A percentile compares a stretch with the other conserved stretches of the same genome.
Conservation (phyloP, 2,113 vertebrate genomes). For the Heloderma charlesbogerti region DNA sequence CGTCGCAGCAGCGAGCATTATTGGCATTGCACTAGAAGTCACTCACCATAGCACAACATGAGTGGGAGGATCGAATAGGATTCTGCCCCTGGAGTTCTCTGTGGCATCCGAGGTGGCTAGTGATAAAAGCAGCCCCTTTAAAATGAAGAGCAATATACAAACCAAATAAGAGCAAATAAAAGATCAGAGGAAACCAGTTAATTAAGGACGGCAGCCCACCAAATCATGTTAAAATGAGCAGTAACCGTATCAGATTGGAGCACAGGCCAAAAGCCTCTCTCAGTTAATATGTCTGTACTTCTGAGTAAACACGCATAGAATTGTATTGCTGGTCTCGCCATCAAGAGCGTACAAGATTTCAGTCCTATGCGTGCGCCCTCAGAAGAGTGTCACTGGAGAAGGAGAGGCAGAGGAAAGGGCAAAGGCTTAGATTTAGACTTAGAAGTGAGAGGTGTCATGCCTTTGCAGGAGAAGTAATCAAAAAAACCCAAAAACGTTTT, state of each 20-base stretch:
- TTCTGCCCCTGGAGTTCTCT: too few relatives aligned
- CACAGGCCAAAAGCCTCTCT: not conserved
- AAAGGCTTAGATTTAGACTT: not conserved
- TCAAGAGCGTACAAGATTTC: not conserved
- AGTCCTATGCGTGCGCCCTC: not conserved
- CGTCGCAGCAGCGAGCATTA: too few relatives aligned
- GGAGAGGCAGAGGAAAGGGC: not conserved
- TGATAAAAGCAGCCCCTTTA: not conserved
- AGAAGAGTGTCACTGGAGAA: not conserved
- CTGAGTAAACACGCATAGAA: not conserved
- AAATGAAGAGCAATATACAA: not conserved
- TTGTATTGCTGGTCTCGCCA: not conserved
- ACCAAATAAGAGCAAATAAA: not conserved
- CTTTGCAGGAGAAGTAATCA: not conserved
- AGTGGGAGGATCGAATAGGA: too few relatives aligned
- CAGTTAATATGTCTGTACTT: not conserved
- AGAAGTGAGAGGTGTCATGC: too few relatives aligned
- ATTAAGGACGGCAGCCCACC: not conserved
- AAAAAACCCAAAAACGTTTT: constrained; percentile 21
- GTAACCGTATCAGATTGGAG: not conserved
- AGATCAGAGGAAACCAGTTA: not conserved
- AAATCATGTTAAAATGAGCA: not conserved
- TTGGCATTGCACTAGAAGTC: too few relatives aligned
- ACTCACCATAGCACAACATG: too few relatives aligned
- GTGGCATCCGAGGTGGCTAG: too few relatives aligned